These are phyloP conservation scores for Chrysolina oricalcia DNA, from an alignment of 2,888 invertebrate species.

Conservation along the genomic window DNA sequence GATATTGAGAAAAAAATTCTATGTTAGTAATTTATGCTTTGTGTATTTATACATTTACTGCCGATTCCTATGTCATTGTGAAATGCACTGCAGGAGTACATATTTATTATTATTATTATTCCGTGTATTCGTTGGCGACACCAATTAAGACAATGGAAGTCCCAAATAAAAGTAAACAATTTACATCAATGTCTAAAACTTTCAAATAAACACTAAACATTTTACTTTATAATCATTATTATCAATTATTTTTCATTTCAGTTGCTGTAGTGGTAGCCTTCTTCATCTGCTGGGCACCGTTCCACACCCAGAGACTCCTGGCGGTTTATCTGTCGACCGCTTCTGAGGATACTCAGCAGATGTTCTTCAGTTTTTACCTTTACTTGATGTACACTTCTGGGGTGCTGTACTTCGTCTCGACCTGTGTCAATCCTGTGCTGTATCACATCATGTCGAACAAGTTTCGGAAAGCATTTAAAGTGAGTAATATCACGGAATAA, in stretches of 20 bases:
- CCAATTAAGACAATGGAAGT: too few relatives aligned
- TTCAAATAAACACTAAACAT: too few relatives aligned
- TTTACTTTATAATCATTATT: too few relatives aligned
- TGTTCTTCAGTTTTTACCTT: conserved; percentile 73
- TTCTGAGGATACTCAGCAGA: conserved; percentile 66
- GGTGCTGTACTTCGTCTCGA: conserved; percentile 92
- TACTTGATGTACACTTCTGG: conserved; percentile 89
- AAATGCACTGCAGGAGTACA: too few relatives aligned
- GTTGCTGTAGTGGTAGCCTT: conserved; percentile 92
- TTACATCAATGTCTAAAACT: too few relatives aligned
- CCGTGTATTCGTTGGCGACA: too few relatives aligned
- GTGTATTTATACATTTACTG: too few relatives aligned
- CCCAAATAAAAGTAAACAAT: too few relatives aligned
- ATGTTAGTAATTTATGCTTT: too few relatives aligned
- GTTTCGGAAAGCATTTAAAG: conserved; percentile 94
- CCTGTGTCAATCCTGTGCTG: conserved; percentile 93
- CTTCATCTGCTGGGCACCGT: conserved; percentile 93
- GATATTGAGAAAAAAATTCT: too few relatives aligned
- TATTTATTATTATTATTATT: too few relatives aligned
- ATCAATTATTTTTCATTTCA: conserved; percentile 59
- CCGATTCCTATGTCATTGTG: too few relatives aligned
- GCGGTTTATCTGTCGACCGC: conserved; percentile 80
- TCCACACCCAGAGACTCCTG: conserved; percentile 92
- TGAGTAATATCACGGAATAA: conserved; percentile 71
- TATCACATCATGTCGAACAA: conserved; percentile 97